phyloP scores from a whole-genome alignment of 2,888 invertebrate species.

The Platypus cylindrus region DNA sequence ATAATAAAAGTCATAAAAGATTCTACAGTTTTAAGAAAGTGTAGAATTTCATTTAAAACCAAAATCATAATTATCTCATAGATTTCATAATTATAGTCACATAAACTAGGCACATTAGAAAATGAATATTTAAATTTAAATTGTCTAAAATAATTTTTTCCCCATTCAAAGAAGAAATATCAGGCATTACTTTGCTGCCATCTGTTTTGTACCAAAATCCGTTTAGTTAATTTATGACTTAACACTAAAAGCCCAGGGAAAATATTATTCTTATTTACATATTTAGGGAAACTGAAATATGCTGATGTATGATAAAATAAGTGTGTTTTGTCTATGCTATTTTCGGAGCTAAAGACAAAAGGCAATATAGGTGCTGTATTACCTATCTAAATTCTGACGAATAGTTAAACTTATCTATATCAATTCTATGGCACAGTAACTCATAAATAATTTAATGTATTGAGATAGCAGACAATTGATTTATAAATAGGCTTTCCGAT shows the following conservation, averaged over 20 bases:
- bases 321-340: constrained; percentile 16
- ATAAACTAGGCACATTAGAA: no score
- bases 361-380: constrained; percentile 11
- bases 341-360: constrained; percentile 13
- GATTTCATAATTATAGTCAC: no score
- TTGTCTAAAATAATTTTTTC: constrained; percentile 1
- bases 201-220: constrained; percentile 10
- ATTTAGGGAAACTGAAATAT: constrained; percentile 14
- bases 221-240: constrained; percentile 13
- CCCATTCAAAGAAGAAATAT: constrained; percentile 9
- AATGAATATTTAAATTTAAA: constrained; percentile 1
- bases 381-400: no score
- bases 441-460: no score
- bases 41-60: no score
- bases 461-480: no score
- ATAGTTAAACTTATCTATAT: no score
- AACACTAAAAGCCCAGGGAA: constrained; percentile 12
- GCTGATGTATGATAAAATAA: constrained; percentile 15
- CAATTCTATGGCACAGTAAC: no score
- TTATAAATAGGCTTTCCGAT: no score
- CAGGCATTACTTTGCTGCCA: constrained; percentile 12
- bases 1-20: no score
- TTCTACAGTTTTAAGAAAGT: no score
- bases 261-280: constrained; percentile 17
- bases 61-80: no score